Evolutionary conservation across 2,113 vertebrate species (phyloP), one percentile per base, ranked within the genome.

Genomic region (Labeo rohita): DNA sequence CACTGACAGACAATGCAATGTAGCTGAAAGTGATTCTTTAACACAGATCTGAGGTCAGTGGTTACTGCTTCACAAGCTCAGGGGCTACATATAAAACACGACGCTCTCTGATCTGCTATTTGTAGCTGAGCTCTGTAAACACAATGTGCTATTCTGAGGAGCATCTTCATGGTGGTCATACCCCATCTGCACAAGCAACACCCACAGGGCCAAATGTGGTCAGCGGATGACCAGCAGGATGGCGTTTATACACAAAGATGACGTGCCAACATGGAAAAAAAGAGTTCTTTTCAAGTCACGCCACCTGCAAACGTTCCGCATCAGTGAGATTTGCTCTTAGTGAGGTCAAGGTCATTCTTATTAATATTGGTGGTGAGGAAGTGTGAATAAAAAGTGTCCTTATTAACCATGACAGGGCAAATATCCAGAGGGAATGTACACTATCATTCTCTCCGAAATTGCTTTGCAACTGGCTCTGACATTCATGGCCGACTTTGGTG

Each of bases 341-440:
- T 34, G 9, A 83, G 82, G 59, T n/a, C 50, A 50, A 88, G 75
- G 79, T 47, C 65, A 83, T 50, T 43, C 8, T 9, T 72, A 83
- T 83, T 83, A 83, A 82, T 78, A 54, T 54, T 15, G 43, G 11
- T 66, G 43, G 56, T 45, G 21, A 45, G 78, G 84, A 77, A 86
- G 79, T 83, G 73, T 83, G 87, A 88, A 86, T 79, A 85, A 85
- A 78, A 68, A 84, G 47, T 80, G 66, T 47, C 76, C 65, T 86
- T 88, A 86, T 88, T 86, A 88, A 76, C 79, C 74, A 83, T 86
- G 84, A 83, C 87, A 88, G 54, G 76, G 74, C 63, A 86, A 86
- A 85, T 88, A 72, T 86, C 87, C 50, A 47, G 4, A 56, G 8
- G 23, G 85, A 88, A 86, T 86, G 87, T 73, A 59, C 84, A 73